phyloP scores from a whole-genome alignment of 2,113 vertebrate genomes.

The Chiloscyllium plagiosum region DNA sequence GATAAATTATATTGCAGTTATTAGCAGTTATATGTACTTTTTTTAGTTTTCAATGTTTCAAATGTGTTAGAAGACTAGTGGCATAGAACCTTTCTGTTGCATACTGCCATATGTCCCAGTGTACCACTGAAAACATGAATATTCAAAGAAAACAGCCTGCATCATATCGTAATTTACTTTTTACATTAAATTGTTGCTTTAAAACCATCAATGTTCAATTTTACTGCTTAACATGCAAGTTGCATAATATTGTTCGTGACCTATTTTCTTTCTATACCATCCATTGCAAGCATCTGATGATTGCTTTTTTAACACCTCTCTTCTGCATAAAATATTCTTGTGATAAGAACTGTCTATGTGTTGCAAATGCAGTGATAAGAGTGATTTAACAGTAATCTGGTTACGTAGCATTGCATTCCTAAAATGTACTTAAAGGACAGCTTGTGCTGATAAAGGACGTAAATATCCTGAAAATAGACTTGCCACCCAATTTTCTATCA shows the following conservation, averaged over 20 bases:
- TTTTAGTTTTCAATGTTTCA: not conserved
- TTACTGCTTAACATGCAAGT: not conserved
- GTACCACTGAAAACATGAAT: not conserved
- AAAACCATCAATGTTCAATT: not conserved
- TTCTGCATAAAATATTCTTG: not conserved
- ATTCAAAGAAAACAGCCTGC: not conserved
- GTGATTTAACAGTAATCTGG: not conserved
- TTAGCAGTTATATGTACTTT: not conserved
- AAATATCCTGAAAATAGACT: slow-evolving; percentile 15
- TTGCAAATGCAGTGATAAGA: slow-evolving; percentile 11
- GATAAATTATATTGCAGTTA: not conserved
- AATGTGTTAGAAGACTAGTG: not conserved
- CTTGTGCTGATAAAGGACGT: slow-evolving; percentile 4
- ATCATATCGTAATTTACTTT: not conserved
- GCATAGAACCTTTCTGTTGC: not conserved
- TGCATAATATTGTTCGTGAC: not conserved
- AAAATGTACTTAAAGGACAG: not conserved
- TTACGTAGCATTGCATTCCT: not conserved
- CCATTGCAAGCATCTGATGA: not conserved
- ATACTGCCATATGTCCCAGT: not conserved
- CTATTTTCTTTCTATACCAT: not conserved
- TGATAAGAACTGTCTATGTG: slow-evolving; percentile 27
- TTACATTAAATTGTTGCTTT: not conserved
- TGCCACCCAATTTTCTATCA: not conserved
- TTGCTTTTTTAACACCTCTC: not conserved